These are phyloP conservation scores for Pangasianodon gigas DNA, from an alignment of 2,113 vertebrate species.

Conservation along the genomic window DNA sequence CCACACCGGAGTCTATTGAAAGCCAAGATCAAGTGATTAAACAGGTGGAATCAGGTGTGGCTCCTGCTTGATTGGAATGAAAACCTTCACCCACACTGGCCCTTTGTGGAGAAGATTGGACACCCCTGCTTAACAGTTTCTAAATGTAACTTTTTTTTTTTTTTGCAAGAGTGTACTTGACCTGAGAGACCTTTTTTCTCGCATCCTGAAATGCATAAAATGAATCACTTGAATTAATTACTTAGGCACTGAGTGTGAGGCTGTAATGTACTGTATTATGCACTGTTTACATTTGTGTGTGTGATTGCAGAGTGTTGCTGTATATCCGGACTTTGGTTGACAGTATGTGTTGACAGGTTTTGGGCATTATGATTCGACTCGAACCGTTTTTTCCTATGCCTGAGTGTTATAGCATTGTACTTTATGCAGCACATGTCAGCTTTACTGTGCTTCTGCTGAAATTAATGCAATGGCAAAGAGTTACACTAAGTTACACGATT, in stretches of 20 bases:
- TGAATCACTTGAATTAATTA: background rate
- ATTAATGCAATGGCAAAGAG: constrained; percentile 45
- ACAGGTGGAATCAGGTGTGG: too few species aligned
- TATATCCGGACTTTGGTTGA: constrained; percentile 25
- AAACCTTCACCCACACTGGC: too few species aligned
- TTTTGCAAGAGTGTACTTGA: background rate
- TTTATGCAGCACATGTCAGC: constrained; percentile 27
- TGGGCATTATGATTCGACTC: background rate
- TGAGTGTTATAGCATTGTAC: constrained; percentile 6
- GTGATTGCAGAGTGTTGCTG: constrained; percentile 4
- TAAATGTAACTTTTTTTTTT: background rate
- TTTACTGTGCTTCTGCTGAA: constrained; percentile 31
- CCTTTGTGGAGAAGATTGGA: too few species aligned
- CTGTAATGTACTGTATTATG: background rate
- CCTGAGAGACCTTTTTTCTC: background rate
- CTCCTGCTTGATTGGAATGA: too few species aligned
- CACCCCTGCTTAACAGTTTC: background rate
- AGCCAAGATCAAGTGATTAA: too few species aligned
- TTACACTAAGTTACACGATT: constrained; percentile 41
- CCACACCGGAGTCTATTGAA: too few species aligned
- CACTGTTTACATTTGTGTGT: background rate
- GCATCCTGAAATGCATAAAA: background rate
- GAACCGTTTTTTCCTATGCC: background rate
- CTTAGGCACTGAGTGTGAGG: background rate
- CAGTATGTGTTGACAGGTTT: constrained; percentile 13